Evolutionary conservation across 2,888 invertebrate species (phyloP), one percentile per base, ranked within the genome.

Genomic region (Andrena camellia): DNA sequence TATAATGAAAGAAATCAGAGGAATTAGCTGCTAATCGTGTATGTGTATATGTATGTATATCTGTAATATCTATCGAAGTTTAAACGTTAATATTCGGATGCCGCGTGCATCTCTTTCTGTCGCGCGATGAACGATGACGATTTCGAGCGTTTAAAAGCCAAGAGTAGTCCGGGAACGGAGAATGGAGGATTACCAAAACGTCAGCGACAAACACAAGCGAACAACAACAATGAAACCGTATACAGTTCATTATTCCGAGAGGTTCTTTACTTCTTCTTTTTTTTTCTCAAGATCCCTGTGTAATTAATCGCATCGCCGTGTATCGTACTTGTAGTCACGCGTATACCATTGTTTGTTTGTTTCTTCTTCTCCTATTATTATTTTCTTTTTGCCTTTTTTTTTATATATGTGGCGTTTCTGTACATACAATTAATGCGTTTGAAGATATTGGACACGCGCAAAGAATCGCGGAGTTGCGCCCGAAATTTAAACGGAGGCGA

Each of bases 1-100:
- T 90, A 57, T 88, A 89, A 72, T 50, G 63, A 52, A 63, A 54
- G 66, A 62, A 91, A 88, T 89, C 90, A 87, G 89, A 88, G 74
- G 74, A 88, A 90, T 88, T 92, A 91, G 89, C 84, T 89, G 83
- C 88, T 88, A 87, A 89, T 90, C 83, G 82, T 90, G 88, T 90
- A 84, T 90, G 88, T 90, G 85, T 90, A 86, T 90, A 90, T 91
- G 85, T 91, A 90, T 90, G 88, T 90, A 88, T 91, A 91, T 88
- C 84, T 87, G 80, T 90, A 90, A 84, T 90, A 89, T 88, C 85
- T 90, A 83, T 91, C 83, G 86, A 89, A 90, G 84, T 89, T 88
- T 85, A 86, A 91, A 90, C 81, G 81, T 88, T 81, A 88, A 86
- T 85, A 85, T 85, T 74, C 71, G 77, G 81, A 87, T 87, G 90